These are phyloP conservation scores for Tenebrosternarchus preto DNA, from an alignment of 2,113 vertebrate genomes.

Conservation along the genomic window DNA sequence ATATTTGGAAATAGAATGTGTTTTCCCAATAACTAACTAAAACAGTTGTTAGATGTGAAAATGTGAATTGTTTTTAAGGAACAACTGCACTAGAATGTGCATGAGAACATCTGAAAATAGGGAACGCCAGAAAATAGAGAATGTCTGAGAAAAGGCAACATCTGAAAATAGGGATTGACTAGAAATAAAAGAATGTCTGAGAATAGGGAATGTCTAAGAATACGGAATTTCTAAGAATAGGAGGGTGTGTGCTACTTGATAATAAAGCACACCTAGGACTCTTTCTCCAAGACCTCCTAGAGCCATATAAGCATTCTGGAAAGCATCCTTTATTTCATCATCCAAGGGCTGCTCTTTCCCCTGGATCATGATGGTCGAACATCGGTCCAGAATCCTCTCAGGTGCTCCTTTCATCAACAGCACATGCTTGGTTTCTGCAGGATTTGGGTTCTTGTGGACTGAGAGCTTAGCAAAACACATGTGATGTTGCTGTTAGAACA, in stretches of 20 bases:
- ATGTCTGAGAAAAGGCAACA: no score
- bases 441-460: constrained; percentile 80
- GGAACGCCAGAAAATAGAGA: no score
- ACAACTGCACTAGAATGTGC: no score
- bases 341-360: constrained; percentile 83
- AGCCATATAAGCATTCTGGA: constrained; percentile 87
- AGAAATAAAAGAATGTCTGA: no score
- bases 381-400: constrained; percentile 88
- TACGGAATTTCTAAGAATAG: no score
- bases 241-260: background rate
- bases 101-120: no score
- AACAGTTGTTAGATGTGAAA: no score
- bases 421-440: constrained; percentile 73
- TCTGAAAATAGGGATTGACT: no score
- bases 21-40: no score
- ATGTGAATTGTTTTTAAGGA: no score
- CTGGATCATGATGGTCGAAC: constrained; percentile 82
- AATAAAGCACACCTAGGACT: constrained; percentile 77
- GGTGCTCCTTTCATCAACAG: constrained; percentile 93
- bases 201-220: no score
- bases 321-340: constrained; percentile 84
- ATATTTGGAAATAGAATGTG: no score
- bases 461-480: constrained; percentile 76
- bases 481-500: background rate
- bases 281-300: constrained; percentile 87